Evolutionary conservation across 2,113 vertebrate species (phyloP), one percentile per base, ranked within the genome.

Genomic region (Acrocephalus kingi): DNA sequence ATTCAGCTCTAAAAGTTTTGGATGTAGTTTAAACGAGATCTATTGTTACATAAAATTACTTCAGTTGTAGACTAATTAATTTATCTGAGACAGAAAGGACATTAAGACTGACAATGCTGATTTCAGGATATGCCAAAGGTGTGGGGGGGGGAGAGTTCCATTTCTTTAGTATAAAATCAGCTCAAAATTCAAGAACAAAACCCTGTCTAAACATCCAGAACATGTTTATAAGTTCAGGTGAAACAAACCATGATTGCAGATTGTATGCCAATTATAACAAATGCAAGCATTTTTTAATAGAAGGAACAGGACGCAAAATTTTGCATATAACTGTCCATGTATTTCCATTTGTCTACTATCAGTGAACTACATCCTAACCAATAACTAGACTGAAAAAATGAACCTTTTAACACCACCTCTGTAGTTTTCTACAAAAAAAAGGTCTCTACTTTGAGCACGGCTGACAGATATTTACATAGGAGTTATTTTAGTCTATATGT

Each of bases 161-260:
- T 28, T 68, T 85, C 10, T 72, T 81, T 66, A 41, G 31, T 37
- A 13, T 8, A 46, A 68, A 41, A 62, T 7, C 9, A 58, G 27
- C 15, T 41, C 14, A 58, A 71, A 92, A 77, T 55, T 30, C 28
- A 89, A 49, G 9, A 66, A 72, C 11, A 62, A 68, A 79, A 33
- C 9, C 9, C 13, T 33, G 23, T 10, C 15, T 55, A 39, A 61
- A 7, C 2, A 73, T n/a, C 4, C 22, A 45, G 17, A 86, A n/a
- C 6, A n/a, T 1, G 4, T 66, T 31, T 61, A 0, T 17, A 77
- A 84, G 17, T 73, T 61, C 5, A 73, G 1, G 8, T 9, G 31
- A 83, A 86, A 64, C 9, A 55, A 67, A 39, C 4, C 7, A 51
- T 10, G 11, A 72, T 0, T 51, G 25, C 11, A 61, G 45, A 59